A percentile compares a stretch with the other conserved stretches of the same genome.
Evolutionary conservation across 2,113 vertebrate species (phyloP).

Genomic region (Noctilio leporinus): DNA sequence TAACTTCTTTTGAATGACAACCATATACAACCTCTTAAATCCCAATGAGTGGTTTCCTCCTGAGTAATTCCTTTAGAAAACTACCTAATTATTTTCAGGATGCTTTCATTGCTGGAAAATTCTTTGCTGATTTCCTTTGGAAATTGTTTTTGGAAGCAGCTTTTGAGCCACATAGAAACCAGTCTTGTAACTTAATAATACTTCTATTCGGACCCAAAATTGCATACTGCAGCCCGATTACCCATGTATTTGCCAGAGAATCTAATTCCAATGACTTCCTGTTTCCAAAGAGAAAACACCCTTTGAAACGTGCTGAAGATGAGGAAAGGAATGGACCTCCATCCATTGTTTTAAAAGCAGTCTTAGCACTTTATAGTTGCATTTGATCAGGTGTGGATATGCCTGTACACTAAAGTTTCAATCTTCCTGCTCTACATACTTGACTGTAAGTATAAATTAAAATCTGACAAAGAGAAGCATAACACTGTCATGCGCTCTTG

Average conservation of each 20-base stretch:
- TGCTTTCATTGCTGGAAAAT: background rate
- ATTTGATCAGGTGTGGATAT: background rate
- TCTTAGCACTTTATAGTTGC: background rate
- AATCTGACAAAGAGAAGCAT: slow-evolving; percentile 33
- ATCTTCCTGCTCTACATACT: background rate
- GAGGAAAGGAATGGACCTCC: background rate
- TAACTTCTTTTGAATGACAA: background rate
- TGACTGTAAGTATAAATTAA: slow-evolving; percentile 39
- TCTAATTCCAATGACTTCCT: slow-evolving; percentile 20
- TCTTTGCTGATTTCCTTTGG: slow-evolving; percentile 41
- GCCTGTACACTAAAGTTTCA: background rate
- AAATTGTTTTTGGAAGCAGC: slow-evolving; percentile 21
- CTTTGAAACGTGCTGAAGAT: background rate
- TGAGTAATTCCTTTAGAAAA: slow-evolving; percentile 11
- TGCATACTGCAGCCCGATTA: background rate
- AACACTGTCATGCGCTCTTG: background rate
- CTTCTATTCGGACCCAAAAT: background rate
- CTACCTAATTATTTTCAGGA: slow-evolving; percentile 1
- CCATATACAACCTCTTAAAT: background rate
- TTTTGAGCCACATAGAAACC: slow-evolving; percentile 35
- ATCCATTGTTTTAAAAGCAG: background rate
- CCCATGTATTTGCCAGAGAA: background rate
- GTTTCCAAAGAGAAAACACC: background rate
- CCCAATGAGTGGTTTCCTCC: background rate
- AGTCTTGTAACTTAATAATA: slow-evolving; percentile 11